Evolutionary conservation across 1,140 invertebrate genomes (phyloP), one percentile per base, ranked within the genome.

Genomic region (Trachelipus rathkii): DNA sequence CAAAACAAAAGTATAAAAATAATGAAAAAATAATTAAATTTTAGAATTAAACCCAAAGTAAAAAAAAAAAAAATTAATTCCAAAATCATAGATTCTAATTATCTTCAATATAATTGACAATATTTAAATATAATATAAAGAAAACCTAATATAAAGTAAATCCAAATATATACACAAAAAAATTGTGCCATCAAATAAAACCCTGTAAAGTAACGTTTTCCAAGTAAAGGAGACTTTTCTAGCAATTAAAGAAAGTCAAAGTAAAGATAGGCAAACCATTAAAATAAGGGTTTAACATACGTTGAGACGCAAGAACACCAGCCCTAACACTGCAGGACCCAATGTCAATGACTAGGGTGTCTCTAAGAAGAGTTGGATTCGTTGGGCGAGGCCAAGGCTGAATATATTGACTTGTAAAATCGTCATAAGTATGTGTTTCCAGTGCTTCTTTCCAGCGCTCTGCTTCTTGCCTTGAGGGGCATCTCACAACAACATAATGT

Each of bases 271-370:
- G 1, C 1, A 33, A 33, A 3, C 33, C 1, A 33, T 69, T 19
- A 44, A 44, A 21, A 24, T 44, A 69, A 70, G 10, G 6, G 33
- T 3, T 33, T 33, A n/a, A 82, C 83, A 82, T 83, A 88, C 87
- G 85, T 82, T 88, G 83, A 73, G 86, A 83, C 19, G 87, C 87
- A 9, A 90, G 84, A 71, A 89, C 84, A 43, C 89, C 89, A 24
- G 89, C 89, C 82, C 89, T 82, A 33, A 89, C 85, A 11, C 87
- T 88, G 81, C 85, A 86, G 21, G 88, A 88, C 8, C 89, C 89
- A 45, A 90, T 79, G 82, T 90, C 89, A 74, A 90, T 84, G 33
- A 90, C 84, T 6, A 89, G 76, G 19, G 83, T 83, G 71, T 85
- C 82, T 44, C 82, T 76, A 33, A 83, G 82, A 60, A 84, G 75